Conservation (phyloP, 2,797 vertebrate species). For the Petrocephalus sullivani region DNA sequence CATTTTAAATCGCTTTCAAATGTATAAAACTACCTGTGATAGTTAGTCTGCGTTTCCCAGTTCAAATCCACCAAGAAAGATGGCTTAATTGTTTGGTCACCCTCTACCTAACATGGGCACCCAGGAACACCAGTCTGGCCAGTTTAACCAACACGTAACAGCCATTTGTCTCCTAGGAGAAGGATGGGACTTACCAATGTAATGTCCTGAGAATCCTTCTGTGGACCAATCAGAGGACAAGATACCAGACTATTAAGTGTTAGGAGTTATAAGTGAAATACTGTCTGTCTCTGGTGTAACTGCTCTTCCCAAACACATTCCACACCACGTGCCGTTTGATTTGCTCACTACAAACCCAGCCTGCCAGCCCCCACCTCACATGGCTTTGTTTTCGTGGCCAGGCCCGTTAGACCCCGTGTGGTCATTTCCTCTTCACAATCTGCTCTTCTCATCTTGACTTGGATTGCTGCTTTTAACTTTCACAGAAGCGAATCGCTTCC, state of each 20-base stretch:
- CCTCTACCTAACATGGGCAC: not conserved
- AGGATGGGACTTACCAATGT: not conserved
- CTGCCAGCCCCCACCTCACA: not conserved
- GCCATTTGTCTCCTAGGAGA: not conserved
- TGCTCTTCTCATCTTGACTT: constrained; percentile 2
- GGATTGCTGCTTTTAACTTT: not conserved
- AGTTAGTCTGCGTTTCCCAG: not conserved
- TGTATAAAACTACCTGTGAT: not conserved
- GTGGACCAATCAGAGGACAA: not conserved
- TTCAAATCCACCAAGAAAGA: not conserved
- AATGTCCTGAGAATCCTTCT: not conserved
- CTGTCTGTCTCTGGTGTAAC: not conserved
- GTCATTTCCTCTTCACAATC: not conserved
- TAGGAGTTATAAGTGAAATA: constrained; percentile 29
- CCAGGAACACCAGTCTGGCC: not conserved
- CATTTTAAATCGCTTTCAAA: not conserved
- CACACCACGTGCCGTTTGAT: not conserved
- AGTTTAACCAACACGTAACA: not conserved
- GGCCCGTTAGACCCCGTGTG: not conserved
- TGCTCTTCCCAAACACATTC: not conserved
- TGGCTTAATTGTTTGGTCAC: not conserved
- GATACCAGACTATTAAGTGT: constrained; percentile 44
- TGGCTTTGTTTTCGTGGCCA: not conserved
- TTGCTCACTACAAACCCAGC: not conserved
- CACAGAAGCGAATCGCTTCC: not conserved